Base-by-base conservation (phyloP, 2,797 vertebrate genomes). In the Halcyon chelicuti region DNA sequence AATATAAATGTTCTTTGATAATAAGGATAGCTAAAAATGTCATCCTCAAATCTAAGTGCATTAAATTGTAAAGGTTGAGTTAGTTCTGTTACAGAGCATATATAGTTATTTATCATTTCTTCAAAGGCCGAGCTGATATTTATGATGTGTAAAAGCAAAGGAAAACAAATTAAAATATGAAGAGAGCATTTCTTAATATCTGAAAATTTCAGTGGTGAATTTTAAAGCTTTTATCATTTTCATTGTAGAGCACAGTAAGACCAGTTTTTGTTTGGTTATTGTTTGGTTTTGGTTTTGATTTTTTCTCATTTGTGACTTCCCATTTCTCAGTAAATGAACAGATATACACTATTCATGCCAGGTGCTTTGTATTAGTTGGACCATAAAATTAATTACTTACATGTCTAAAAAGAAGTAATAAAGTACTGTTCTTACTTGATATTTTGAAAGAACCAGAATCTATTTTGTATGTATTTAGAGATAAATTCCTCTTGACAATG, bases 1-100 rank as follows among this genome's bases (percentile, higher is more conserved):
- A 80, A 94, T 85, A 93, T 72, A 91, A 93, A 90, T 87, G n/a
- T 37, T 94, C 77, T 78, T 68, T 78, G 39, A 83, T 90, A 93
- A 84, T 92, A 93, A 77, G 17, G 26, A 31, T 17, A 12, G 28
- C 62, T 93, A 74, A 78, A 97, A 95, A 94, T 91, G 71, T 85
- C 88, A 93, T 75, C 60, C 65, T 90, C 80, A 96, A 90, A 92
- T 68, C 44, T 58, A 81, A 90, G 94, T 93, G 46, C 16, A 5
- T 28, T 86, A 67, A 74, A 68, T 96, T 85, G 72, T 95, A 94
- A 93, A 89, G 72, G 75, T 74, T 90, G 57, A 90, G 49, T 77
- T 18, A 57, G 54, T 93, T 90, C 72, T 80, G 10, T 73, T 58
- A 88, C 13, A 39, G 14, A 91, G 18, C n/a, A 23, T 12, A n/a